Evolutionary conservation across 2,113 vertebrate species (phyloP).

Genomic region (Macquaria australasica): DNA sequence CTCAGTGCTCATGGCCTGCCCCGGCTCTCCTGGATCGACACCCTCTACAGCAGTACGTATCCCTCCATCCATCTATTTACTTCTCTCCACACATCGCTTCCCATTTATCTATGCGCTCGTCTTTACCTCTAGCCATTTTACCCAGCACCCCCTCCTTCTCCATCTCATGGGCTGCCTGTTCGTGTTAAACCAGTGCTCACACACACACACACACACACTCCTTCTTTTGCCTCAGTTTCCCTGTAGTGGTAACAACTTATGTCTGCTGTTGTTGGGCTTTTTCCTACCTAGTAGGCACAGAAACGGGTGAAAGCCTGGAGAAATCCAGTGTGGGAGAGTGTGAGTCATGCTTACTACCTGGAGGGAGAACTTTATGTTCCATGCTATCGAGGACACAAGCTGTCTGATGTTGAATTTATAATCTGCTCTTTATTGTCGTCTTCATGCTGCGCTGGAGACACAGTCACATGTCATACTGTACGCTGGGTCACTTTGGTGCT

Average conservation of each 20-base stretch:
- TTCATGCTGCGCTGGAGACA: slow-evolving; percentile 26
- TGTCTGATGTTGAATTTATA: slow-evolving; percentile 69
- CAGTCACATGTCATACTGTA: slow-evolving; percentile 14
- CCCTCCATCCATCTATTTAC: slow-evolving; percentile 16
- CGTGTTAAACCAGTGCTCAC: slow-evolving; percentile 26
- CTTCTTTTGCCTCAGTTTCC: background rate
- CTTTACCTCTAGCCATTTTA: slow-evolving; percentile 48
- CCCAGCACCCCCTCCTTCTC: slow-evolving; percentile 16
- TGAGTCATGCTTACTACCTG: slow-evolving; percentile 52
- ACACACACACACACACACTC: slow-evolving; percentile 16
- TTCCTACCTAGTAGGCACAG: slow-evolving; percentile 1
- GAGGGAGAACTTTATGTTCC: slow-evolving; percentile 74
- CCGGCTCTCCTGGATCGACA: slow-evolving; percentile 98
- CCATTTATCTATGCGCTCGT: slow-evolving; percentile 22
- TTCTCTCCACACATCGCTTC: slow-evolving; percentile 37
- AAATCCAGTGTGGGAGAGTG: slow-evolving; percentile 22
- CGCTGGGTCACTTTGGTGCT: background rate
- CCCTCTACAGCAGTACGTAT: slow-evolving; percentile 98
- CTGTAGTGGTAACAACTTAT: slow-evolving; percentile 11
- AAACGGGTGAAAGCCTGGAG: slow-evolving; percentile 45
- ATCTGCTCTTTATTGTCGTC: slow-evolving; percentile 54
- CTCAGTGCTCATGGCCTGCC: slow-evolving; percentile 94
- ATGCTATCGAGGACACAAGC: slow-evolving; percentile 56
- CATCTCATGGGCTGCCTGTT: slow-evolving; percentile 49
- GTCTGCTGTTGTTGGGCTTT: slow-evolving; percentile 32